phyloP scores from a whole-genome alignment of 2,797 vertebrate genomes.

The Xenopus petersii region DNA sequence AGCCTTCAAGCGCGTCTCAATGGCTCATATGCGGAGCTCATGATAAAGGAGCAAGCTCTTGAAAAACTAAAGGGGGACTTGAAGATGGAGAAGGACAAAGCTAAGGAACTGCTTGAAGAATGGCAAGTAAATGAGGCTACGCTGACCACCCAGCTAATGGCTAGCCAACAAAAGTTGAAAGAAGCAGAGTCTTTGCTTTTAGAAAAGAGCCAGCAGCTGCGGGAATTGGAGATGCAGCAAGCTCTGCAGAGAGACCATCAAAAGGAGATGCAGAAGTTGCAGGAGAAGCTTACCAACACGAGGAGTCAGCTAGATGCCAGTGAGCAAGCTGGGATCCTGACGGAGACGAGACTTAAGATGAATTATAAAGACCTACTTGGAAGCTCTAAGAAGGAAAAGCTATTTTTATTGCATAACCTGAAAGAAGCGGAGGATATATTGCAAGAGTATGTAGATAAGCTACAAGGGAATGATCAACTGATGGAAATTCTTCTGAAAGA shows the following conservation, averaged over 20 bases:
- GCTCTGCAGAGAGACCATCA: slow-evolving; percentile 84
- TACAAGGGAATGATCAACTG: slow-evolving; percentile 79
- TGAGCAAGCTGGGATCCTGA: slow-evolving; percentile 78
- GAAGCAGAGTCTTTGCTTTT: slow-evolving; percentile 82
- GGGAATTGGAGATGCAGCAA: slow-evolving; percentile 85
- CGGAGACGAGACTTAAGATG: slow-evolving; percentile 84
- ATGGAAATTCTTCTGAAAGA: slow-evolving; percentile 82
- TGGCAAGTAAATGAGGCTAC: slow-evolving; percentile 72
- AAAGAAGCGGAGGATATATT: slow-evolving; percentile 78
- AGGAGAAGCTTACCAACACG: slow-evolving; percentile 81
- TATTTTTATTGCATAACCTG: slow-evolving; percentile 75
- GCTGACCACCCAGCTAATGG: slow-evolving; percentile 79
- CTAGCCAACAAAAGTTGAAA: slow-evolving; percentile 85
- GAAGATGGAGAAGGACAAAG: slow-evolving; percentile 81
- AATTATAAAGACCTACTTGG: slow-evolving; percentile 79
- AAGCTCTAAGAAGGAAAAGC: slow-evolving; percentile 83
- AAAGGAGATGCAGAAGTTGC: slow-evolving; percentile 84
- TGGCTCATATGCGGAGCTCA: slow-evolving; percentile 81
- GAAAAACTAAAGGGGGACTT: slow-evolving; percentile 85
- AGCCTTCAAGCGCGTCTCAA: slow-evolving; percentile 83
- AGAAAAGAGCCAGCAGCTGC: slow-evolving; percentile 85
- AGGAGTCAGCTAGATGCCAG: slow-evolving; percentile 77
- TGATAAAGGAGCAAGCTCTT: slow-evolving; percentile 84
- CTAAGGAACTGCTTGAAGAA: slow-evolving; percentile 83
- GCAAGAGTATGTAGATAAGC: slow-evolving; percentile 74